Evolutionary conservation across 2,888 invertebrate species (phyloP), one percentile per base, ranked within the genome.

Genomic region (Brachyptera risi): DNA sequence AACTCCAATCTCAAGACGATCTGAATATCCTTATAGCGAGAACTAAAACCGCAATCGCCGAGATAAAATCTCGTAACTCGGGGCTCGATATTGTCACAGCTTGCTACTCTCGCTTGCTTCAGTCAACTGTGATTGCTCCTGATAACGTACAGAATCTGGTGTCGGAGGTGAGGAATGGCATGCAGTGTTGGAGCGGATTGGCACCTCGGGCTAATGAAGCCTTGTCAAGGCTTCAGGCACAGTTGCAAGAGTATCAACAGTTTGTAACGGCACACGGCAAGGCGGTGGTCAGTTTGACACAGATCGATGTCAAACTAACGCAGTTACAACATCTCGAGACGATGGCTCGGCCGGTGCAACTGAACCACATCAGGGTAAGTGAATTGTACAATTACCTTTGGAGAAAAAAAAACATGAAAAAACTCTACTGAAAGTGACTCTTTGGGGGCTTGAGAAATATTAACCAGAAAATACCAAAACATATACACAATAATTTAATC

Each of bases 261-360:
- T 88, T 91, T 69, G 81, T 84, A 13, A 80, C 83, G 1, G 85
- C 86, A 13, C 90, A 91, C 62, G 84, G 86, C 3, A 81, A 81
- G 27, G 86, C 88, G 0, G 81, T 91, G 2, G 81, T 88, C 11
- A 83, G 84, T 1, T 73, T 92, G 21, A 86, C 86, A 0, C 83
- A 85, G 67, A 80, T 89, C 0, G 89, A 91, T 68, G 86, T 87
- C 0, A 78, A 85, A 37, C 75, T 92, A 15, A 88, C 88, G 0
- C 81, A 88, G 60, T 74, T 88, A 2, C 80, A 88, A 68, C n/a
- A n/a, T n/a, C n/a, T n/a, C n/a, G n/a, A n/a, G n/a, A n/a, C n/a
- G n/a, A n/a, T n/a, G n/a, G n/a, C n/a, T n/a, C n/a, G n/a, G n/a
- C n/a, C n/a, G n/a, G n/a, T n/a, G n/a, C n/a, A n/a, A n/a, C n/a